Evolutionary conservation across 2,113 vertebrate genomes (phyloP), one percentile per base, ranked within the genome.

Genomic region (Eonycteris spelaea): DNA sequence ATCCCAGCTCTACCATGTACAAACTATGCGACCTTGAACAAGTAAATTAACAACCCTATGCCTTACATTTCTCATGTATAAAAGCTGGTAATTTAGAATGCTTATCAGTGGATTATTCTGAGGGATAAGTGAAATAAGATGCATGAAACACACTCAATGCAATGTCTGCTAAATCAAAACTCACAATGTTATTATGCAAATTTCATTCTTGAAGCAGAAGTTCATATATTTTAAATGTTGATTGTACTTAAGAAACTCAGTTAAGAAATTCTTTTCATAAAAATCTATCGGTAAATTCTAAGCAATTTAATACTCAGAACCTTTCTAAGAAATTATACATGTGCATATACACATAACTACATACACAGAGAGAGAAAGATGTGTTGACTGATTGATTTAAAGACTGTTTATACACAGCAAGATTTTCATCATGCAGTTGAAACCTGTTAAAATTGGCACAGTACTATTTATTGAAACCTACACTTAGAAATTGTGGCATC

Each of bases 111-210:
- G 59, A 57, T 59, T 94, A 63, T 67, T 86, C 63, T 84, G 57
- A 96, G 43, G 51, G 30, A 51, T 92, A 73, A 55, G 30, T 91
- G 45, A 88, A 85, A 93, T 57, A 78, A 92, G 79, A 94, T 40
- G 30, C n/a, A 80, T 40, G 33, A 90, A 88, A 28, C 57, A 68
- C 22, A 68, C 22, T 24, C n/a, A 75, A 57, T 6, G 19, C 24
- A 33, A 28, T 71, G n/a, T 59, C 48, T 84, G 38, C 26, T 79
- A 74, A 79, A 67, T 88, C 86, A 82, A n/a, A 80, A 80, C 7
- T 78, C 63, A 87, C 35, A 38, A 19, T n/a, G 55, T 82, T 35
- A 61, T 35, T 86, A 92, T 22, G 40, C 43, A 92, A 67, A 90
- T 91, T 89, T 92, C 43, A 45, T 13, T 53, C 53, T 38, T 59